These are phyloP conservation scores for Malacosoma neustria DNA, from an alignment of 2,888 invertebrate species.

Conservation along the genomic window DNA sequence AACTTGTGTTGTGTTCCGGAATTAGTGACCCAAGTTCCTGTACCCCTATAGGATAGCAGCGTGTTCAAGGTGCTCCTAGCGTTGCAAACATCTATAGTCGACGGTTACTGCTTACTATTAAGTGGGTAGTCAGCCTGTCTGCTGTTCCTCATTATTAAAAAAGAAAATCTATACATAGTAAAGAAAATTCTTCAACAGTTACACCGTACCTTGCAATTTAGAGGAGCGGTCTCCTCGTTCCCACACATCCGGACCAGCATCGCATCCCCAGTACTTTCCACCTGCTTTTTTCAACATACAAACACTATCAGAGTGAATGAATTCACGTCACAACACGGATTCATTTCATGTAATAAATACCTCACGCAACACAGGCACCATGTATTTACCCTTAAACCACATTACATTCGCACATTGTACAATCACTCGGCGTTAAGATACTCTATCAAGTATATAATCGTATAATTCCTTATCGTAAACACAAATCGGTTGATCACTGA, in stretches of 20 bases:
- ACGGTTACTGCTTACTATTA: too few relatives aligned
- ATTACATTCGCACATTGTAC: conserved; percentile 16
- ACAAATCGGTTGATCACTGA: neutral
- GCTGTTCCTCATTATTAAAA: too few relatives aligned
- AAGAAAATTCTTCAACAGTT: too few relatives aligned
- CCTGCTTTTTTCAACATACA: conserved; percentile 21
- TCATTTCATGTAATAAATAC: conserved; percentile 17
- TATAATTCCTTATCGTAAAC: neutral
- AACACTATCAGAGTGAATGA: conserved; percentile 17
- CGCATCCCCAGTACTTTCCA: conserved; percentile 18
- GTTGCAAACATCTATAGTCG: too few relatives aligned
- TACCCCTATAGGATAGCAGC: too few relatives aligned
- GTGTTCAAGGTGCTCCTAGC: too few relatives aligned
- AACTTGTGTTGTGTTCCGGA: too few relatives aligned
- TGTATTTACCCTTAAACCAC: conserved; percentile 32
- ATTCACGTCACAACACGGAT: conserved; percentile 12
- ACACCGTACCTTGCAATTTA: conserved; percentile 41
- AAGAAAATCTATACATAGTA: too few relatives aligned
- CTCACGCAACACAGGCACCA: conserved; percentile 33
- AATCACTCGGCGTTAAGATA: neutral
- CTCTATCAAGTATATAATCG: neutral
- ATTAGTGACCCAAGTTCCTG: too few relatives aligned
- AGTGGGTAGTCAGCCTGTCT: too few relatives aligned
- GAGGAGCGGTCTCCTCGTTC: conserved; percentile 35
- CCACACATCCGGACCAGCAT: conserved; percentile 45